Percentiles rank a stretch among this genome's conserved stretches.
Conservation (phyloP, 2,113 vertebrate genomes). For the Melanostigma gelatinosum region DNA sequence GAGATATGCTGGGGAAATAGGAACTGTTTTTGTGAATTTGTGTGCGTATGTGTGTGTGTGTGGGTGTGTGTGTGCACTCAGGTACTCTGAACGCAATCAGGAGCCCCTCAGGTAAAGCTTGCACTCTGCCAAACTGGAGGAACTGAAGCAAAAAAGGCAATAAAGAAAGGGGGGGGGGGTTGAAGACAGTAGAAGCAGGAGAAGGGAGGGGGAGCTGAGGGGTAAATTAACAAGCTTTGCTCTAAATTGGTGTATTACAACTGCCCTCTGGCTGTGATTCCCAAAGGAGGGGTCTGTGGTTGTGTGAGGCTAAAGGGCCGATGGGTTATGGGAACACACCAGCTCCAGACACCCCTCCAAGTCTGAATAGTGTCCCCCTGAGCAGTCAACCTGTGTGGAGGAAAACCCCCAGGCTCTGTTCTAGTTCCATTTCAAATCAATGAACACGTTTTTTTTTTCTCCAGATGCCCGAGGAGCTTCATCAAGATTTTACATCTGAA, state of each 20-base stretch:
- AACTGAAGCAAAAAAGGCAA: constrained; percentile 67
- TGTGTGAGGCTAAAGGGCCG: constrained; percentile 53
- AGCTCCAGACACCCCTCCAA: constrained; percentile 54
- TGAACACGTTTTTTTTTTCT: constrained; percentile 26
- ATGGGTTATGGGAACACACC: constrained; percentile 68
- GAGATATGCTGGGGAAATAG: constrained; percentile 23
- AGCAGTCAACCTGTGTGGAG: constrained; percentile 37
- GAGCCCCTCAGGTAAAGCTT: constrained; percentile 54
- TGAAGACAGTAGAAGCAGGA: constrained; percentile 46
- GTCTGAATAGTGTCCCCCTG: constrained; percentile 51
- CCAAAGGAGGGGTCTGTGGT: constrained; percentile 58
- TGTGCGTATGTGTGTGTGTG: not conserved
- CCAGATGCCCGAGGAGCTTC: constrained; percentile 15
- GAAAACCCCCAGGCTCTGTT: constrained; percentile 61
- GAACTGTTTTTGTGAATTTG: constrained; percentile 4
- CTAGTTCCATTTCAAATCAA: constrained; percentile 63
- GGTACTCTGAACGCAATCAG: constrained; percentile 48
- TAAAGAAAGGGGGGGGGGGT: constrained; percentile 11
- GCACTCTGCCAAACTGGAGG: constrained; percentile 50
- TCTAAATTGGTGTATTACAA: constrained; percentile 79
- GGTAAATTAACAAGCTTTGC: constrained; percentile 76
- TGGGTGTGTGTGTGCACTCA: not conserved
- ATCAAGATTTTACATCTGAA: constrained; percentile 29
- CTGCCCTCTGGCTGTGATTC: constrained; percentile 76
- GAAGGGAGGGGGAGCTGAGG: constrained; percentile 31